Evolutionary conservation across 2,888 invertebrate genomes (phyloP).

Genomic region (Cancer borealis): DNA sequence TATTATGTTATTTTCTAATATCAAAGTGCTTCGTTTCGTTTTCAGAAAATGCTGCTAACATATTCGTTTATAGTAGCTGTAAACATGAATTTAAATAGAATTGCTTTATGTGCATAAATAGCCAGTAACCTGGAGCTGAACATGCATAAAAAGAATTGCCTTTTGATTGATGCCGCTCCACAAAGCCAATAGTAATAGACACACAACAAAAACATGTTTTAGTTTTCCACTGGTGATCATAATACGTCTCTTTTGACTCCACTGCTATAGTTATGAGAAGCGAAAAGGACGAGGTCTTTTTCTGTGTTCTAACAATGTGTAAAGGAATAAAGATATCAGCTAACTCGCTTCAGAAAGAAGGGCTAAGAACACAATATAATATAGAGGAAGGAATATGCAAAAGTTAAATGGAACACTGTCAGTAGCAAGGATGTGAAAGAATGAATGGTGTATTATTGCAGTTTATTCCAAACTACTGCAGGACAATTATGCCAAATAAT

Average conservation of each 20-base stretch:
- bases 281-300: not conserved
- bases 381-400: too few relatives aligned
- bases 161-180: not conserved
- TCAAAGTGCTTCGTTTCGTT: not conserved
- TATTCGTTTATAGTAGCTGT: slow-evolving; percentile 1
- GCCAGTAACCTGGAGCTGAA: not conserved
- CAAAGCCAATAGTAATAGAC: not conserved
- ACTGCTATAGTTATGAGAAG: too few relatives aligned
- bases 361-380: too few relatives aligned
- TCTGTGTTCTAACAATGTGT: not conserved
- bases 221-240: too few relatives aligned
- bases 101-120: not conserved
- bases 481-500: too few relatives aligned
- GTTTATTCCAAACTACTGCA: too few relatives aligned
- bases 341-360: not conserved
- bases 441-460: too few relatives aligned
- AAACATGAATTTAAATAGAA: not conserved
- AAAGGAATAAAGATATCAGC: not conserved
- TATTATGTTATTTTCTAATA: too few relatives aligned
- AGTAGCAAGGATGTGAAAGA: too few relatives aligned
- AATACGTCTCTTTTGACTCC: too few relatives aligned
- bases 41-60: not conserved
- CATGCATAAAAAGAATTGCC: not conserved
- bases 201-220: not conserved
- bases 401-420: too few relatives aligned